Evolutionary conservation across 2,797 vertebrate genomes (phyloP).

Genomic region (Etheostoma nigrum): DNA sequence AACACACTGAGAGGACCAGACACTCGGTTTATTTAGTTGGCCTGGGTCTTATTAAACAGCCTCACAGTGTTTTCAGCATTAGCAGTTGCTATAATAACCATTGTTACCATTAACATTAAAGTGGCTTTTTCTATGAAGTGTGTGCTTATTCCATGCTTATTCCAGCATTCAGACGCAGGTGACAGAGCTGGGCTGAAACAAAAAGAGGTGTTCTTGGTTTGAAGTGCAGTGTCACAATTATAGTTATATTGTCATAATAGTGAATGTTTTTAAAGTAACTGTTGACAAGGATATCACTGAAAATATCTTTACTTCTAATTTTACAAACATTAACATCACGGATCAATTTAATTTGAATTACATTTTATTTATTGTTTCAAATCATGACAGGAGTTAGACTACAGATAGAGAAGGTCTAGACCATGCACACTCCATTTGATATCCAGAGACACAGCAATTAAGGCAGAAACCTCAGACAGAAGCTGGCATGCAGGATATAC

Average conservation of each 20-base stretch:
- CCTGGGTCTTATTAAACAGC: constrained; percentile 12
- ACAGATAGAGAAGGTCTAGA: too few relatives aligned
- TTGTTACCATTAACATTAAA: constrained; percentile 17
- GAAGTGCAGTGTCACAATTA: neutral
- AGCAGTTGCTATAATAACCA: neutral
- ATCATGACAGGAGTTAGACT: too few relatives aligned
- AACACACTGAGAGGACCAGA: constrained; percentile 12
- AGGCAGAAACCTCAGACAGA: too few relatives aligned
- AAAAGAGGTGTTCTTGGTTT: neutral
- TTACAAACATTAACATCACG: neutral
- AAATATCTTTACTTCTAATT: neutral
- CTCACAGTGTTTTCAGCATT: neutral
- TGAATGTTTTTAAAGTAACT: neutral
- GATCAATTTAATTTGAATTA: too few relatives aligned
- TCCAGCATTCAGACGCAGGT: neutral
- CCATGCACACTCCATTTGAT: too few relatives aligned
- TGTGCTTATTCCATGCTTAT: neutral
- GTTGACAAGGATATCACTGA: neutral
- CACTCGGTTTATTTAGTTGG: neutral
- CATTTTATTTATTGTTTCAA: too few relatives aligned
- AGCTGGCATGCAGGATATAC: too few relatives aligned
- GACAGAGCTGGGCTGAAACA: neutral
- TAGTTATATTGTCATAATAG: neutral
- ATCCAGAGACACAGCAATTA: too few relatives aligned
- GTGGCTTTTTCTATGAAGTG: neutral